phyloP scores from a whole-genome alignment of 2,888 invertebrate genomes.

The Drosophila falleni region DNA sequence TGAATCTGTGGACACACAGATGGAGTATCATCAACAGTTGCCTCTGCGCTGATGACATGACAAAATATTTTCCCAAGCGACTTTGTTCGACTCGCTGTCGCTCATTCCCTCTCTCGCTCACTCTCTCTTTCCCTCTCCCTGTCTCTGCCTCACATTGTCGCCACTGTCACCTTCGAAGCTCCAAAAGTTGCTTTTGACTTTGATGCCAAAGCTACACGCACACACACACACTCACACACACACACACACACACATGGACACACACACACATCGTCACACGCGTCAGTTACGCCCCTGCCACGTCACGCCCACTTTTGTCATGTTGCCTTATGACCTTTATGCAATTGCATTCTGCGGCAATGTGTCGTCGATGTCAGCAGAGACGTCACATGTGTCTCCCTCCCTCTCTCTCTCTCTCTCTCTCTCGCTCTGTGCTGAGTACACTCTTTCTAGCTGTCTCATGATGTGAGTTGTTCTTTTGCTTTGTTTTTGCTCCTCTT shows the following conservation, averaged over 20 bases:
- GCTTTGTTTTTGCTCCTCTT: slow-evolving; percentile 12
- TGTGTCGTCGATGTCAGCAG: slow-evolving; percentile 64
- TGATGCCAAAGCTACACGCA: slow-evolving; percentile 66
- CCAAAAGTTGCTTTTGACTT: slow-evolving; percentile 74
- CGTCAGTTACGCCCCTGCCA: not conserved
- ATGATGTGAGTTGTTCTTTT: slow-evolving; percentile 30
- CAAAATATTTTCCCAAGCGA: slow-evolving; percentile 78
- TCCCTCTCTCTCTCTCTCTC: not conserved
- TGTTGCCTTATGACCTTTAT: slow-evolving; percentile 74
- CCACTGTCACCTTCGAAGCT: slow-evolving; percentile 17
- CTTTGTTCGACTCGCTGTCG: slow-evolving; percentile 44
- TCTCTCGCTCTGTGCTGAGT: not conserved
- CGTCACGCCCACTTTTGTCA: slow-evolving; percentile 40
- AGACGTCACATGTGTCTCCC: slow-evolving; percentile 12
- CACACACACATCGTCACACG: not conserved
- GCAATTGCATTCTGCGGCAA: slow-evolving; percentile 73
- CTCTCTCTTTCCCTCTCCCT: not conserved
- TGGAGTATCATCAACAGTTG: slow-evolving; percentile 66
- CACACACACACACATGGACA: not conserved
- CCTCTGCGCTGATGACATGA: slow-evolving; percentile 76
- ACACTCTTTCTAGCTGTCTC: slow-evolving; percentile 32
- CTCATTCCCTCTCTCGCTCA: not conserved
- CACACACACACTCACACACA: not conserved
- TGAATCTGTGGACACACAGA: slow-evolving; percentile 16
- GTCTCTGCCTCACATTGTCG: slow-evolving; percentile 1